These are phyloP conservation scores for Polypterus senegalus DNA, from an alignment of 2,113 vertebrate species.

Conservation along the genomic window DNA sequence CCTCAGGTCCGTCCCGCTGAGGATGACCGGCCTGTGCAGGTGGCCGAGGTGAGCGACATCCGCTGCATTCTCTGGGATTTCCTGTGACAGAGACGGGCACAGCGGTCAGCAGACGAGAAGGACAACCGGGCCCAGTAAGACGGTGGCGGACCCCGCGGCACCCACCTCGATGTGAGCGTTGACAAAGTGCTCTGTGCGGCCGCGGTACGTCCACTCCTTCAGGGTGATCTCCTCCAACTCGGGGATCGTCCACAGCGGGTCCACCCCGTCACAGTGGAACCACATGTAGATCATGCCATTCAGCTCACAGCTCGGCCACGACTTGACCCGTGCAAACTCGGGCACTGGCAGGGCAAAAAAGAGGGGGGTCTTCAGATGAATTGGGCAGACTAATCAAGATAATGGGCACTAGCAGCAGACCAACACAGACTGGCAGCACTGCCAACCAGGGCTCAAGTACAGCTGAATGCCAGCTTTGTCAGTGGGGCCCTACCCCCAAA, in stretches of 20 bases:
- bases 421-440: no score
- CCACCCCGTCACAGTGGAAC: constrained; percentile 48
- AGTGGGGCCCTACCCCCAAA: no score
- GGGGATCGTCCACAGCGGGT: constrained; percentile 45
- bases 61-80: constrained; percentile 64
- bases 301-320: constrained; percentile 53
- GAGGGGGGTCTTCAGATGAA: neutral
- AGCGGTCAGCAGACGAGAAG: neutral
- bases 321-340: constrained; percentile 39
- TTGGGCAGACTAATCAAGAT: neutral
- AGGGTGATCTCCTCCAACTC: constrained; percentile 42
- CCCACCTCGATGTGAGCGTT: constrained; percentile 52
- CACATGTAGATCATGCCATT: constrained; percentile 53
- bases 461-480: no score
- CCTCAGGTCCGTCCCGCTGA: constrained; percentile 49
- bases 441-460: no score
- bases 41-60: constrained; percentile 53
- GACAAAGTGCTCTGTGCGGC: constrained; percentile 51
- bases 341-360: constrained; percentile 38
- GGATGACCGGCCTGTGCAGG: constrained; percentile 49
- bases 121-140: neutral
- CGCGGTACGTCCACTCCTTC: constrained; percentile 45
- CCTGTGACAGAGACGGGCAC: constrained; percentile 31
- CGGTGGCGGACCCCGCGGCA: no score
- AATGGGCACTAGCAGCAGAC: neutral